These are phyloP conservation scores for Aramus guarauna DNA, from an alignment of 2,113 vertebrate genomes.

Conservation along the genomic window DNA sequence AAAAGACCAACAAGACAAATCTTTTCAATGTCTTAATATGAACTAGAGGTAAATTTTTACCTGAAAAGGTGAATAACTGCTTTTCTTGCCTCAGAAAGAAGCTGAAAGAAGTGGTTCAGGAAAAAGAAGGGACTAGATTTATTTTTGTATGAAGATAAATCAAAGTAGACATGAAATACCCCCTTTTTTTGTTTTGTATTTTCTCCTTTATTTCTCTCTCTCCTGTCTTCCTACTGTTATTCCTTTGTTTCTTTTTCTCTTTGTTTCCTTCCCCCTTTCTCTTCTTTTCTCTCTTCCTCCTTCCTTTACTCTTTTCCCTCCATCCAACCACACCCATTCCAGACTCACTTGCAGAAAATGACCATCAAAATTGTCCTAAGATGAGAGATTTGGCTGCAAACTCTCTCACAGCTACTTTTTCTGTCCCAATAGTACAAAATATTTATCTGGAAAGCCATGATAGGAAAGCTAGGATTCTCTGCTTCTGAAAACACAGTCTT, in stretches of 20 bases:
- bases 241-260: not conserved
- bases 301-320: not conserved
- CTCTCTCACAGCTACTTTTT: not conserved
- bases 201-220: not conserved
- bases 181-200: not conserved
- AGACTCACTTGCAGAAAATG: not conserved
- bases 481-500: constrained; percentile 16
- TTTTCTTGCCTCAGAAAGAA: not conserved
- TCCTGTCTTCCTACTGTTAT: not conserved
- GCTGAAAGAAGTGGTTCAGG: not conserved
- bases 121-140: not conserved
- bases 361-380: not conserved
- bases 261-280: not conserved
- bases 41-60: not conserved
- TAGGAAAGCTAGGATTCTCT: not conserved
- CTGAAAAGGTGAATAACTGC: not conserved
- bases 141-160: not conserved
- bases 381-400: not conserved
- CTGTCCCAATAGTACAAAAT: not conserved
- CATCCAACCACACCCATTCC: not conserved
- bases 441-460: not conserved
- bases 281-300: not conserved
- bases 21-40: not conserved
- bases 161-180: not conserved
- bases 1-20: not conserved